These are phyloP conservation scores for Allolobophora icterica DNA, from an alignment of 2,888 invertebrate genomes.

Conservation along the genomic window DNA sequence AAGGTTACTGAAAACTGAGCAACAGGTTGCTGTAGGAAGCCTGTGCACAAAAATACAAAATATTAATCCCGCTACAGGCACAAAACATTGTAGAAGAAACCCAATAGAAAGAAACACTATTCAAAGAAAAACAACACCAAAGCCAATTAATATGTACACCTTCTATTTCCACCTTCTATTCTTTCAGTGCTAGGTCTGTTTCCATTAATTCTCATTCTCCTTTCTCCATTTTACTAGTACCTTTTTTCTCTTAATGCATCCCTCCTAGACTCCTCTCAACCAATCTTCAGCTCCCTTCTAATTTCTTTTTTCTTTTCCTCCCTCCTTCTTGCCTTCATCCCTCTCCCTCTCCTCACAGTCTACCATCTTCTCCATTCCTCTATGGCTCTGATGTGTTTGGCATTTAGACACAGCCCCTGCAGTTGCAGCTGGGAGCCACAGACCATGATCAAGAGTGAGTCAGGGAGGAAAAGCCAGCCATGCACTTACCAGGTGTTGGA, in stretches of 20 bases:
- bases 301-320: neutral
- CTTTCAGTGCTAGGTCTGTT: neutral
- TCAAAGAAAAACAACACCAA: too few relatives aligned
- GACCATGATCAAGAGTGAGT: neutral
- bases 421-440: neutral
- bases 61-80: too few relatives aligned
- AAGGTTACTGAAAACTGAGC: too few relatives aligned
- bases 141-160: neutral
- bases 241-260: neutral
- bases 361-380: neutral
- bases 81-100: too few relatives aligned
- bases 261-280: neutral
- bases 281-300: neutral
- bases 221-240: neutral
- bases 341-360: neutral
- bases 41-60: too few relatives aligned
- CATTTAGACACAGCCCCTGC: neutral
- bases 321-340: neutral
- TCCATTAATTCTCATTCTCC: neutral
- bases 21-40: too few relatives aligned
- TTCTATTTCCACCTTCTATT: neutral
- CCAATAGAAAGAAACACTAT: too few relatives aligned
- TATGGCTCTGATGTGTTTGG: neutral
- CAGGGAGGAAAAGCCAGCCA: neutral
- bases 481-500: constrained; percentile 76